phyloP scores from a whole-genome alignment of 2,888 invertebrate genomes.

The Eupithecia centaureata region DNA sequence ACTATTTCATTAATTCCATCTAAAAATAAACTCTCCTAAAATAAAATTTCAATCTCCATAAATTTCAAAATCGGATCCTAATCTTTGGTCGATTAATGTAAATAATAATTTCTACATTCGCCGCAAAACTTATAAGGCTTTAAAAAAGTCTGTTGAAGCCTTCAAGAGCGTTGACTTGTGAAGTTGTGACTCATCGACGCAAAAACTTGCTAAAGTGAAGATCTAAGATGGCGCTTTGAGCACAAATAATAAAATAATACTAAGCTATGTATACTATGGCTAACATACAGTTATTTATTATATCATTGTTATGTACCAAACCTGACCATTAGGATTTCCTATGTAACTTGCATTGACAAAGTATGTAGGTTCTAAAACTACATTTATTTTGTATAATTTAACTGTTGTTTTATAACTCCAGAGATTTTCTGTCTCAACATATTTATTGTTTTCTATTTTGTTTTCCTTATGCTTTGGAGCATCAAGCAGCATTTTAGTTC shows the following conservation, averaged over 20 bases:
- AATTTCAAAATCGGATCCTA: conserved; percentile 26
- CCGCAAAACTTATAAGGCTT: conserved; percentile 48
- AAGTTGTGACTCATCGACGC: conserved; percentile 71
- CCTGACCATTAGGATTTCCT: not conserved
- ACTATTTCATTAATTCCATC: not conserved
- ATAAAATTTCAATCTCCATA: conserved; percentile 30
- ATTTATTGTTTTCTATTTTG: not conserved
- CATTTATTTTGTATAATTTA: not conserved
- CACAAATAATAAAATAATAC: not conserved
- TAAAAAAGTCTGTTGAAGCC: conserved; percentile 46
- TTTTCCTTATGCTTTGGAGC: not conserved
- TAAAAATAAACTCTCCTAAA: not conserved
- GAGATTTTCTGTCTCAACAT: not conserved
- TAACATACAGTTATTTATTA: not conserved
- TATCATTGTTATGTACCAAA: not conserved
- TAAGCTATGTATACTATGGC: not conserved
- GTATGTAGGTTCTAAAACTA: not conserved
- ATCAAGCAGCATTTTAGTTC: conserved; percentile 58
- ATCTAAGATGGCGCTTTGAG: conserved; percentile 54
- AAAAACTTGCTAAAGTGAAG: conserved; percentile 53
- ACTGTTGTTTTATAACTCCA: not conserved
- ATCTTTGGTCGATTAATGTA: conserved; percentile 38
- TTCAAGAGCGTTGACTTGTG: conserved; percentile 66
- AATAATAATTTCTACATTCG: conserved; percentile 39
- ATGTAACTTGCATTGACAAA: not conserved